A percentile compares a stretch with the other conserved stretches of the same genome.
Conservation (phyloP, 2,113 vertebrate genomes). For the Heterotilapia buettikoferi region DNA sequence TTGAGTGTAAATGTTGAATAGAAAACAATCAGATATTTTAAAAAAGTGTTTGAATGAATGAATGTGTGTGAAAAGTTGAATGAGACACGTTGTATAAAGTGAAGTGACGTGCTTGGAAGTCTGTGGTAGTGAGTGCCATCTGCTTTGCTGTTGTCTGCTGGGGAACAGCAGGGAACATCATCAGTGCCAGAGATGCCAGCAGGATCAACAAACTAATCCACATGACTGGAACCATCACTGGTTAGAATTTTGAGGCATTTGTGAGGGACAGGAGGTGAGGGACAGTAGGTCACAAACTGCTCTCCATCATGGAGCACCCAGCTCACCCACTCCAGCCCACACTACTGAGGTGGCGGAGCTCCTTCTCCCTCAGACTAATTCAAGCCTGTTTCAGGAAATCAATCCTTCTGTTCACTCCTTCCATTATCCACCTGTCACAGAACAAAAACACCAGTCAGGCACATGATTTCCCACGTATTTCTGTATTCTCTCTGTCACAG, state of each 20-base stretch:
- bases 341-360: not conserved
- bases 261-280: not conserved
- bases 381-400: not conserved
- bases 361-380: not conserved
- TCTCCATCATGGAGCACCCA: rapidly evolving
- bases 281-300: not conserved
- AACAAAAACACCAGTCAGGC: not conserved
- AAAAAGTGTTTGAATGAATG: not conserved
- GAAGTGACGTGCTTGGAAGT: not conserved
- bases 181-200: not conserved
- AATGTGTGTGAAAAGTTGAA: not conserved
- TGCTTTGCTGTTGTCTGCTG: not conserved
- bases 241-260: not conserved
- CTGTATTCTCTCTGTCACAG: not conserved
- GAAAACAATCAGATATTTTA: not conserved
- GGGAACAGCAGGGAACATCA: not conserved
- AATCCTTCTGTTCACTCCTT: not conserved
- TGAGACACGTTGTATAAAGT: not conserved
- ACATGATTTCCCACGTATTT: not conserved
- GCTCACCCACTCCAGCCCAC: not conserved
- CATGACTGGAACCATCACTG: not conserved
- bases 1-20: not conserved
- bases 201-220: not conserved
- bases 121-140: not conserved
- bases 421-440: not conserved